Conservation (phyloP, 2,113 vertebrate species). For the Pleuronectes platessa region DNA sequence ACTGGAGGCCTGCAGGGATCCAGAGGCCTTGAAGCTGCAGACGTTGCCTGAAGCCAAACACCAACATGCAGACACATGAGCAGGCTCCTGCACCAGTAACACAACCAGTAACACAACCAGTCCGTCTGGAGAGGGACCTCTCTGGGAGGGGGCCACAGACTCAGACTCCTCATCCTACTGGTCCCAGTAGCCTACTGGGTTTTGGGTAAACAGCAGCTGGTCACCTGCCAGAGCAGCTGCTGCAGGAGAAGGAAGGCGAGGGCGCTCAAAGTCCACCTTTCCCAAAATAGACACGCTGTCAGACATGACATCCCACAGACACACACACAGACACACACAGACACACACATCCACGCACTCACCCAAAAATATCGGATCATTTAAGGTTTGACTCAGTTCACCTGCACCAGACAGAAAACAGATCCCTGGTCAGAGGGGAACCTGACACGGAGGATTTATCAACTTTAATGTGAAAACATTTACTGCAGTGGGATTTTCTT, state of each 20-base stretch:
- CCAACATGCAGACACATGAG: slow-evolving; percentile 30
- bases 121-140: not conserved
- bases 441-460: not conserved
- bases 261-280: slow-evolving; percentile 27
- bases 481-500: too few relatives aligned
- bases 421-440: not conserved
- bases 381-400: not conserved
- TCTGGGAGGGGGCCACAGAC: not conserved
- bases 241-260: slow-evolving; percentile 8
- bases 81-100: not conserved
- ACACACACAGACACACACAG: too few relatives aligned
- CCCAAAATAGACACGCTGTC: slow-evolving; percentile 42
- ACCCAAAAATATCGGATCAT: not conserved
- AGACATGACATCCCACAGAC: not conserved
- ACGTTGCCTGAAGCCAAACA: slow-evolving; percentile 2
- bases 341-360: too few relatives aligned
- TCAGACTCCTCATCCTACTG: not conserved
- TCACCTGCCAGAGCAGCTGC: slow-evolving; percentile 50
- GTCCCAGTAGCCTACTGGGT: slow-evolving; percentile 3
- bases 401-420: not conserved
- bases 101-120: too few relatives aligned
- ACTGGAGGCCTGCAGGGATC: slow-evolving; percentile 23
- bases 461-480: not conserved
- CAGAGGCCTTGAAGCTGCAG: slow-evolving; percentile 35
- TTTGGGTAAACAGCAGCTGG: slow-evolving; percentile 49